phyloP scores from a whole-genome alignment of 2,888 invertebrate species.

The Syritta pipiens region DNA sequence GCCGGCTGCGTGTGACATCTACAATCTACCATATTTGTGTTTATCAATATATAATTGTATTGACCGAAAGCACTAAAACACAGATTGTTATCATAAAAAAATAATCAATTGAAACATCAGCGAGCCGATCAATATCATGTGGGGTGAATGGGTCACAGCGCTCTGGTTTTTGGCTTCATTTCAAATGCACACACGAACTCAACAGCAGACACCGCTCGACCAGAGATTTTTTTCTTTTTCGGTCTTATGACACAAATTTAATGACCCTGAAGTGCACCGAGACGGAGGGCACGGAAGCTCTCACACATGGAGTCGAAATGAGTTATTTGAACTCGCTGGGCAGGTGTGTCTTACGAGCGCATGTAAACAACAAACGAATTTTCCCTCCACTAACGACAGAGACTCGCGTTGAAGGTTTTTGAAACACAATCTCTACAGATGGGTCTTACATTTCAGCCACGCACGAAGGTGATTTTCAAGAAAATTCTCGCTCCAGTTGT shows the following conservation, averaged over 20 bases:
- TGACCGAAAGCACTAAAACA: neutral
- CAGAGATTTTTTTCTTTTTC: too few species aligned
- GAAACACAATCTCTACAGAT: conserved; percentile 20
- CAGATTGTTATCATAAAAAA: neutral
- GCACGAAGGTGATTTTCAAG: conserved; percentile 19
- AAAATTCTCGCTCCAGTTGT: conserved; percentile 25
- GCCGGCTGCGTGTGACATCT: too few species aligned
- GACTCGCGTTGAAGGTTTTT: neutral
- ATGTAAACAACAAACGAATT: conserved; percentile 4
- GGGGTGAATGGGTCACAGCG: neutral
- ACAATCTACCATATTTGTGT: neutral
- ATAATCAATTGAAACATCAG: neutral
- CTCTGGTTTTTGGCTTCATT: neutral
- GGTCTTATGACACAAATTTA: conserved; percentile 16
- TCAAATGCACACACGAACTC: conserved; percentile 1
- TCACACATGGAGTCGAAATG: conserved; percentile 10
- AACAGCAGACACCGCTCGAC: too few species aligned
- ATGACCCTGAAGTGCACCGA: conserved; percentile 2
- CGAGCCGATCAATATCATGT: conserved; percentile 4
- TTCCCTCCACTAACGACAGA: neutral
- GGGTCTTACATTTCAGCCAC: conserved; percentile 41
- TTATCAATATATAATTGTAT: neutral
- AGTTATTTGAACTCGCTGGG: conserved; percentile 32
- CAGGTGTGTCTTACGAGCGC: too few species aligned
- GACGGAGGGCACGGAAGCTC: too few species aligned